These are phyloP conservation scores for Pseudomugil gertrudae DNA, from an alignment of 2,797 vertebrate species.

Conservation along the genomic window DNA sequence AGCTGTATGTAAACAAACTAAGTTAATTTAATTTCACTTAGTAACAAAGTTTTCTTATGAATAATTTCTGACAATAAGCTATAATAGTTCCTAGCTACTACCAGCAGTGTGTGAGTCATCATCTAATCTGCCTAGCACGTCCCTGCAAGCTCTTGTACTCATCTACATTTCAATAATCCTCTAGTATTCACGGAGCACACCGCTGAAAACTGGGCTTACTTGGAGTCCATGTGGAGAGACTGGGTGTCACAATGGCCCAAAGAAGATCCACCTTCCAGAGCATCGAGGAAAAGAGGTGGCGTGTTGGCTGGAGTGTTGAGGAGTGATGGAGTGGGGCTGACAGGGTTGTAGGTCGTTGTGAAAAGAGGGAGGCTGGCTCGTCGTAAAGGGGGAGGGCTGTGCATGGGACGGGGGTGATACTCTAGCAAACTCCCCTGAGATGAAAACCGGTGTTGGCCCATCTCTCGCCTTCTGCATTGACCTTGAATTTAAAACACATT, in stretches of 20 bases:
- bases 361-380: conserved; percentile 86
- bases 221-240: conserved; percentile 75
- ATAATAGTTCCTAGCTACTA: conserved; percentile 32
- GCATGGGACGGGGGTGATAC: conserved; percentile 82
- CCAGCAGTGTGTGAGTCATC: conserved; percentile 16
- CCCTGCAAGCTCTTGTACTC: conserved; percentile 44
- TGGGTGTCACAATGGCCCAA: conserved; percentile 70
- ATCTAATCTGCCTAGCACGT: conserved; percentile 18
- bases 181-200: conserved; percentile 50
- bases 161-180: conserved; percentile 49
- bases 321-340: conserved; percentile 61
- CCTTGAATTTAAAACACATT: conserved; percentile 52
- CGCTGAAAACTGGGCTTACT: conserved; percentile 61
- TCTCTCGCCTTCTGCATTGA: conserved; percentile 55
- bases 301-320: conserved; percentile 69
- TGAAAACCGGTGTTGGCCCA: conserved; percentile 56
- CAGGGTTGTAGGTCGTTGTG: conserved; percentile 64
- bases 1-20: background rate
- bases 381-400: conserved; percentile 91
- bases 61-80: conserved; percentile 33
- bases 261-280: conserved; percentile 66
- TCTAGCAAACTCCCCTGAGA: conserved; percentile 66
- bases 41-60: conserved; percentile 43
- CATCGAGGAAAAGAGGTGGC: conserved; percentile 79
- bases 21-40: conserved; percentile 7